Evolutionary conservation across 2,888 invertebrate genomes (phyloP).

Genomic region (Amorpha juglandis): DNA sequence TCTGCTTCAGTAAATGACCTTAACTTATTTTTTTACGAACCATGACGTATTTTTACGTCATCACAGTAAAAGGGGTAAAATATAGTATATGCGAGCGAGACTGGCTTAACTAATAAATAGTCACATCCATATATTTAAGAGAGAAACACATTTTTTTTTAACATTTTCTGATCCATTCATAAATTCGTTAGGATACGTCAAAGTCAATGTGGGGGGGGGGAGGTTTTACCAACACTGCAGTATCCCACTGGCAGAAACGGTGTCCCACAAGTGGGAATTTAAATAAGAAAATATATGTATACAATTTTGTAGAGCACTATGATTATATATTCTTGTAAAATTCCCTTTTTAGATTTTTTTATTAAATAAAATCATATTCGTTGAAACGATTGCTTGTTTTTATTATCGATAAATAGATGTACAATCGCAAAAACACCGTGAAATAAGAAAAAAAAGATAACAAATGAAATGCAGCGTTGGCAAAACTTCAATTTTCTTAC

Average conservation of each 20-base stretch:
- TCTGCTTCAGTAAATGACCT: no score
- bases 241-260: no score
- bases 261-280: neutral
- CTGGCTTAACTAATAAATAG: conserved; percentile 11
- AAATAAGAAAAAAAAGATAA: no score
- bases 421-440: no score
- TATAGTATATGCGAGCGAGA: conserved; percentile 20
- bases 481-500: conserved; percentile 4
- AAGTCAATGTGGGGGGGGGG: conserved; percentile 7
- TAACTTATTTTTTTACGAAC: no score
- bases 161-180: conserved; percentile 8
- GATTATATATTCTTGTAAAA: no score
- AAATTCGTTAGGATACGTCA: conserved; percentile 2
- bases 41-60: neutral
- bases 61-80: neutral
- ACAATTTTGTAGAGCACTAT: no score
- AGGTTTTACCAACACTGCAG: conserved; percentile 1
- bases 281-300: no score
- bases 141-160: conserved; percentile 1
- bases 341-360: no score
- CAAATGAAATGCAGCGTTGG: conserved; percentile 8
- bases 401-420: no score
- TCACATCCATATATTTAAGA: conserved; percentile 26
- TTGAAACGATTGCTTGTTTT: no score
- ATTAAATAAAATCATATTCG: no score